Base-by-base conservation (phyloP, 2,113 vertebrate species). In the Pipa parva region DNA sequence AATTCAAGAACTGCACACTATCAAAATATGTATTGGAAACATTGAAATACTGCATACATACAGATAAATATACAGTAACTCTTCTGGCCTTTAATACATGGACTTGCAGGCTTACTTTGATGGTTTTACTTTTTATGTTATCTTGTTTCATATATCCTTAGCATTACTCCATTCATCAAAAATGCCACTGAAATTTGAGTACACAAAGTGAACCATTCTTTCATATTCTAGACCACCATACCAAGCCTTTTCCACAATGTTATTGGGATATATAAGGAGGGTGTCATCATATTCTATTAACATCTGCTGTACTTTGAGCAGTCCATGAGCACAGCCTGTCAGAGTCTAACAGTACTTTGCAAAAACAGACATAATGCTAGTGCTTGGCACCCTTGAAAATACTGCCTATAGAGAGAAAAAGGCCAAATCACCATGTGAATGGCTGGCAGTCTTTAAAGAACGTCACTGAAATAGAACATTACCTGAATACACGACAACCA, bases 271-370 rank as follows among this genome's bases (percentile, higher is more conserved):
- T 50, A 51, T 51, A 51, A 51, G 20, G 15, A 26, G 17, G 7
- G 62, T 57, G 51, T 39, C 52, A 48, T 66, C 52, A 13, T 56
- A 21, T 52, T 25, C 26, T 26, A 51, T 22, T 65, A 65, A 39
- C 63, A 46, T 24, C 51, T 56, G 63, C 25, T 52, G 27, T 12
- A 37, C 5, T 42, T 26, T 7, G 18, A 20, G 7, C 42, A 46
- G 4, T 18, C 42, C 42, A 20, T 46, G 24, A 51, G 37, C 31
- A 55, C 49, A 39, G 27, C 26, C 50, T 46, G 50, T 64, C 62
- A 64, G 49, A 13, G 7, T 26, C 26, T 46, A 55, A 39, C 25
- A 64, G 21, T 4, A 7, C 39, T 24, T 21, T 36, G 18, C 12
- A 22, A n/a, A n/a, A 49, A 22, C n/a, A 29, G 27, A 24, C 64